Evolutionary conservation across 2,797 vertebrate species (phyloP).

Genomic region (Platyrinchus mystaceus): DNA sequence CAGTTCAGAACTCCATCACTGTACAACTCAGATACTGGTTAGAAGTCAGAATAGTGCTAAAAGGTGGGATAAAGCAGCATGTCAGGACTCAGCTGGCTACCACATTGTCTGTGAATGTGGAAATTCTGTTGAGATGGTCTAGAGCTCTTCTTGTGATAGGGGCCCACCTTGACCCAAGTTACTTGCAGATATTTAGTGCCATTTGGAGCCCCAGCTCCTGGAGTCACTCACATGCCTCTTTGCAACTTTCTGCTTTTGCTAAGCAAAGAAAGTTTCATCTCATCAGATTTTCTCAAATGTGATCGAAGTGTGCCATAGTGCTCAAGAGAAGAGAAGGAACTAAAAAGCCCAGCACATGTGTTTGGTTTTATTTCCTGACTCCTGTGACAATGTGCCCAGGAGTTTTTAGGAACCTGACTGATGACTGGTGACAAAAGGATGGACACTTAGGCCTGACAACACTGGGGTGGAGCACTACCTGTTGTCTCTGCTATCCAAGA

Average conservation of each 20-base stretch:
- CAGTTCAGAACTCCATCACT: background rate
- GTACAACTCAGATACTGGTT: background rate
- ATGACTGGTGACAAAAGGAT: background rate
- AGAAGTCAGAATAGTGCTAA: background rate
- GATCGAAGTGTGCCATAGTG: background rate
- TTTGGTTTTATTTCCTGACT: background rate
- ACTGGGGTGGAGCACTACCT: background rate
- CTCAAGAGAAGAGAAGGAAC: background rate
- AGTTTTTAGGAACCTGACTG: background rate
- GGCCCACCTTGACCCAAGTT: background rate
- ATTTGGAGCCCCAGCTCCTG: background rate
- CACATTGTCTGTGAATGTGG: background rate
- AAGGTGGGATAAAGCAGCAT: background rate
- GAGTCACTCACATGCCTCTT: background rate
- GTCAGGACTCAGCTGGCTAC: background rate
- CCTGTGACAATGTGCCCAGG: accelerated
- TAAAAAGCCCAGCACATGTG: background rate
- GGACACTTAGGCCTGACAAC: background rate
- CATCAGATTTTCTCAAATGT: background rate
- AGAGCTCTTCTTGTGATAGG: background rate
- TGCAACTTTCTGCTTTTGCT: background rate
- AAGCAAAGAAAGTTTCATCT: background rate
- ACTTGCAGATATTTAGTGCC: background rate
- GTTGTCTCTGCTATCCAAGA: background rate
- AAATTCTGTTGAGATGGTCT: background rate